phyloP scores from a whole-genome alignment of 1,140 invertebrate species.

The Solen grandis region DNA sequence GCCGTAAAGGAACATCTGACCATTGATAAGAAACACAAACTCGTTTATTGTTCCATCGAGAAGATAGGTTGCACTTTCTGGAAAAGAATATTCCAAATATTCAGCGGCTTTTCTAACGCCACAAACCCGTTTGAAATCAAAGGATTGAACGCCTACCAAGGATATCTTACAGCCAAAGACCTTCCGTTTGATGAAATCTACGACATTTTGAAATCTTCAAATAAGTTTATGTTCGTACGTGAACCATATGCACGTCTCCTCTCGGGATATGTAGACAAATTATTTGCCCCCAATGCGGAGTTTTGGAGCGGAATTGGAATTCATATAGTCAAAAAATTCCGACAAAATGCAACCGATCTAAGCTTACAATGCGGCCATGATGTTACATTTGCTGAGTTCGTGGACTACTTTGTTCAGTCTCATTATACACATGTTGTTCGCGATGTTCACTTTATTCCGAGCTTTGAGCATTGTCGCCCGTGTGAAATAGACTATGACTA shows the following conservation, averaged over 20 bases:
- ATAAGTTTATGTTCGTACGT: conserved; percentile 52
- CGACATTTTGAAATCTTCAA: conserved; percentile 56
- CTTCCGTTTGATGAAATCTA: conserved; percentile 64
- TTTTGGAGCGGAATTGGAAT: neutral
- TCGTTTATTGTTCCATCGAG: conserved; percentile 73
- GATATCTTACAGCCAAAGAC: conserved; percentile 63
- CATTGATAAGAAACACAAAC: conserved; percentile 55
- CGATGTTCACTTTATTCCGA: conserved; percentile 71
- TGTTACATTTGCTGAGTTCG: conserved; percentile 3
- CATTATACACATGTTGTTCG: conserved; percentile 63
- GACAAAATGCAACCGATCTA: neutral
- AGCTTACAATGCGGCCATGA: neutral
- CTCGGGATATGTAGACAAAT: neutral
- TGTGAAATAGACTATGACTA: conserved; percentile 73
- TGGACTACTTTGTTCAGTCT: conserved; percentile 70
- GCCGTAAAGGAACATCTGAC: conserved; percentile 65
- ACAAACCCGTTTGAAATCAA: conserved; percentile 62
- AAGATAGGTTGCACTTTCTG: conserved; percentile 76
- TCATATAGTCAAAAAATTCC: neutral
- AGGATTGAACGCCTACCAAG: conserved; percentile 61
- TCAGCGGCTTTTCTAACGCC: conserved; percentile 63
- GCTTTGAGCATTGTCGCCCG: conserved; percentile 71
- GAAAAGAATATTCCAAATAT: conserved; percentile 69
- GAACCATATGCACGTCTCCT: neutral
- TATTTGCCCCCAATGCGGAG: neutral